Base-by-base conservation (phyloP, 30 jellyfish, hydroid and myxozoan genomes). In the Nemopilema nomurai region DNA sequence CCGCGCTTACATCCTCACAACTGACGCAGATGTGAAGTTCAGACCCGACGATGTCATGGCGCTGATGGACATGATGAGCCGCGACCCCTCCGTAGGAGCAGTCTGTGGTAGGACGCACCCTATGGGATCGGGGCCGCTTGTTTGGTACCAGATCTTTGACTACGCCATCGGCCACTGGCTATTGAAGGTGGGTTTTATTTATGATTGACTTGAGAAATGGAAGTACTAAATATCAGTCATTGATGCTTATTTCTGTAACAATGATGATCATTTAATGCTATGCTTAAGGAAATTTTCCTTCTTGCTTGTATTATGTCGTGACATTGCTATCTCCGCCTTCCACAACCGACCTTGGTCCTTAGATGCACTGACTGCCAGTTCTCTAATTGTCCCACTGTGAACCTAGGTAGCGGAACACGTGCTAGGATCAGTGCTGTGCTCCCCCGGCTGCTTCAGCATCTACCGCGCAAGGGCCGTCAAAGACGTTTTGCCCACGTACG, bases 91-190 rank as follows among this genome's bases (percentile, higher is more conserved):
- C 8, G 97, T 92, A 65, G 98, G 95, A 3, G 98, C 98, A 18
- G 98, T 92, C 21, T 92, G 98, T 64, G 98, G 98, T 4, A 80
- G 98, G 24, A 92, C 98, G 13, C 90, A 84, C 17, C 98, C 98
- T 22, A 65, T 86, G 80, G 98, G 98, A 13, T 51, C 88, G 28
- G 98, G 98, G 22, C 96, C 96, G 4, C 66, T 87, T 22, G 96
- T 87, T 28, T 86, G 96, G 96, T 92, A 92, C 74, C 96, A 86
- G 81, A 92, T 92, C 28, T 91, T 91, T 62, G 97, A 91, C 62
- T 86, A 86, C 63, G 98, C 98, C 8, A 88, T 92, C 63, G 98
- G 98, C 3, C 98, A 92, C 49, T 92, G 98, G 98, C 77, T 92
- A 22, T 69, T 92, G 80, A 92, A 86, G 95, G 97, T 69, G 67